Evolutionary conservation across 2,113 vertebrate genomes (phyloP), one percentile per base, ranked within the genome.

Genomic region (Aplodontia rufa): DNA sequence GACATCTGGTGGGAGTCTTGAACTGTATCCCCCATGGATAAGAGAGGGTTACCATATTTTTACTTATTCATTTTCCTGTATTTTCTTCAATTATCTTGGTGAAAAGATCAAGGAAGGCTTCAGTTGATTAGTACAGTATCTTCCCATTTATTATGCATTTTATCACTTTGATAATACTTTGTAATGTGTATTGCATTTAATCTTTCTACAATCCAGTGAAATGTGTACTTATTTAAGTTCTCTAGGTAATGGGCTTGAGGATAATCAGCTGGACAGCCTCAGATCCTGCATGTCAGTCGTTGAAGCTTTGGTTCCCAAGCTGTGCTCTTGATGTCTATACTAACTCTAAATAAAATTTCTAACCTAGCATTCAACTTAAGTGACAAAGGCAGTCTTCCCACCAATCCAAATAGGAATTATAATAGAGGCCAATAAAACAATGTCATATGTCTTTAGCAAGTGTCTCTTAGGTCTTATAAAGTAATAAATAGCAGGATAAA

Each of bases 321-420:
- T 90, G 11, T 93, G 22, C 8, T 55, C 47, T 90, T 95, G 42
- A 64, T 5, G 17, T 86, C 37, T 55, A 32, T 13, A 72, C 40
- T 37, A 93, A 64, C 5, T 87, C 35, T 83, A 80, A 91, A 49
- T 76, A 66, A 76, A 88, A 68, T 32, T 69, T 90, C 22, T 81
- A 87, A 75, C 20, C 13, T 17, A 69, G 30, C 8, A 64, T 86
- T 90, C 92, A 81, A 89, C 58, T 66, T 51, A 60, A 89, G 78
- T 71, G 51, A 1, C 28, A 64, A 88, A 88, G 22, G 64, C 0
- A 14, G 14, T n/a, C 6, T 78, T 90, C 2, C 6, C 64, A 13
- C 74, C 13, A 91, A 93, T 53, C 22, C 28, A 81, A 91, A 88
- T 0, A 89, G 24, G 32, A 78, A 89, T 86, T 93, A 66, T 86